A percentile compares a stretch with the other conserved stretches of the same genome.
phyloP scores from a whole-genome alignment of 1,140 invertebrate species.

The Bombus balteatus region DNA sequence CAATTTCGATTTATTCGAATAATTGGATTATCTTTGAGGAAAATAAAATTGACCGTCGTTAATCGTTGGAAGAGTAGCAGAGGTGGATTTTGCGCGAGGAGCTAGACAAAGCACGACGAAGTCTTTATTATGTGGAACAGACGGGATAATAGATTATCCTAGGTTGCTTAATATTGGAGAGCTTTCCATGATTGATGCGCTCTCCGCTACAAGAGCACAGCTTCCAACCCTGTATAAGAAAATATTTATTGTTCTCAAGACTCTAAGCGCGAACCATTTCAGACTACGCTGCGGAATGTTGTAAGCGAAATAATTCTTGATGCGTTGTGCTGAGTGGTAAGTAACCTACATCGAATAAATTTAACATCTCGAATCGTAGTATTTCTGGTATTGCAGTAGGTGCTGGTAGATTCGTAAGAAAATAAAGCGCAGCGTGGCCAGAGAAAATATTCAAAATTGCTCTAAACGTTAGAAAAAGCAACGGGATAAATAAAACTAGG shows the following conservation, averaged over 20 bases:
- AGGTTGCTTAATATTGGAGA: constrained; percentile 31
- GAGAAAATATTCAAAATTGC: too few species aligned
- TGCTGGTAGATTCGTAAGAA: too few species aligned
- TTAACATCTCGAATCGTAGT: not conserved
- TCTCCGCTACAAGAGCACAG: not conserved
- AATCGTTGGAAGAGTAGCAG: not conserved
- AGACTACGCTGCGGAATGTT: not conserved
- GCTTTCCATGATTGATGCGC: constrained; percentile 35
- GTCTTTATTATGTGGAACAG: constrained; percentile 45
- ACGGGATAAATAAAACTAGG: too few species aligned
- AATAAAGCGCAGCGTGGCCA: too few species aligned
- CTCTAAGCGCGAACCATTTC: not conserved
- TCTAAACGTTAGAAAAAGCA: too few species aligned
- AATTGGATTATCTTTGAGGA: not conserved
- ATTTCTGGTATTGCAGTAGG: not conserved
- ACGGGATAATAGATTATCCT: constrained; percentile 45
- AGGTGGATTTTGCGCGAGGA: not conserved
- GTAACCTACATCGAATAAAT: not conserved
- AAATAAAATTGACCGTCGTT: not conserved
- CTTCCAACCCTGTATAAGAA: constrained; percentile 3
- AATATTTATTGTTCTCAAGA: constrained; percentile 37
- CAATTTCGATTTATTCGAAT: constrained; percentile 8
- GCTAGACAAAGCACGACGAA: constrained; percentile 26
- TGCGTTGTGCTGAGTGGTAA: not conserved
- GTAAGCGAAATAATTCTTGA: not conserved